Conservation (phyloP, 1,140 invertebrate genomes). For the Oncopodura yosiiana region DNA sequence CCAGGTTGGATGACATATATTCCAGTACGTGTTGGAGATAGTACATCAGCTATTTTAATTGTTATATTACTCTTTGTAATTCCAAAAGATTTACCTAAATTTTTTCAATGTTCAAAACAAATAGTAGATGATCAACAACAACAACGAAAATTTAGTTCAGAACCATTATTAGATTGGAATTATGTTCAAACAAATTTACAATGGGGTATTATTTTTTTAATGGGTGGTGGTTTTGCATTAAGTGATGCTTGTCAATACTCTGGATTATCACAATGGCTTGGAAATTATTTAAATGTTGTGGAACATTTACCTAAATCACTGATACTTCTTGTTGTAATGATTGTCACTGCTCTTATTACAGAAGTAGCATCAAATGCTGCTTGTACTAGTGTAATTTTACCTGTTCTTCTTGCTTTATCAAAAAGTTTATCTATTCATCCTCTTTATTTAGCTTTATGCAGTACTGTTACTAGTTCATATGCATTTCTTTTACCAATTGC, state of each 20-base stretch:
- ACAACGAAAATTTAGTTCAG: neutral
- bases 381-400: conserved; percentile 71
- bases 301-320: conserved; percentile 37
- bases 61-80: conserved; percentile 68
- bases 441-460: conserved; percentile 74
- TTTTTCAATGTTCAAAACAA: neutral
- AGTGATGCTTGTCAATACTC: conserved; percentile 68
- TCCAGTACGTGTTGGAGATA: conserved; percentile 64
- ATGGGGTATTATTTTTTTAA: neutral
- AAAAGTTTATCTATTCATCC: conserved; percentile 62
- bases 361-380: conserved; percentile 77
- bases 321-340: conserved; percentile 40
- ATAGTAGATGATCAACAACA: neutral
- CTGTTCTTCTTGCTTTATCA: conserved; percentile 68
- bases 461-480: conserved; percentile 64
- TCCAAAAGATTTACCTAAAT: conserved; percentile 49
- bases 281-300: conserved; percentile 45
- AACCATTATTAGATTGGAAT: conserved; percentile 14
- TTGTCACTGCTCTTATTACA: conserved; percentile 52
- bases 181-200: conserved; percentile 6
- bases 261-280: conserved; percentile 63
- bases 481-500: conserved; percentile 37
- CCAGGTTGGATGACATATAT: too few relatives aligned
- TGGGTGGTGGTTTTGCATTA: conserved; percentile 75
- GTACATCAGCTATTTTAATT: conserved; percentile 67